phyloP scores from a whole-genome alignment of 2,888 invertebrate species.

The Trypoxylon attenuatum region DNA sequence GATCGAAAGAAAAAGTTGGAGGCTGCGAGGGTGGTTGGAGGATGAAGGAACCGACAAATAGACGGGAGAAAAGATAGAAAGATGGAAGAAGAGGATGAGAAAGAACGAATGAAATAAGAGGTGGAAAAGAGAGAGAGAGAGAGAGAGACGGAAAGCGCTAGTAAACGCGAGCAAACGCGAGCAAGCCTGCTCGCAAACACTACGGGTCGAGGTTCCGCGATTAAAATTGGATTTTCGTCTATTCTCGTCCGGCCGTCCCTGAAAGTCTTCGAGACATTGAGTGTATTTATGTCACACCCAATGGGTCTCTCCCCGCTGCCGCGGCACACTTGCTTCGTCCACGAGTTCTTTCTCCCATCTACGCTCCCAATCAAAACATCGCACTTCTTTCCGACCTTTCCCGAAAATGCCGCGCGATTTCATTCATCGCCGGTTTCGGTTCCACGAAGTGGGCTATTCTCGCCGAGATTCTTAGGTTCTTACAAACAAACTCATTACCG shows the following conservation, averaged over 20 bases:
- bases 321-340: neutral
- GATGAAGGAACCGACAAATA: too few species aligned
- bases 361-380: neutral
- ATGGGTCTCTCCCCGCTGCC: conserved; percentile 3
- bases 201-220: conserved; percentile 50
- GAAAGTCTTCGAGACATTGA: conserved; percentile 52
- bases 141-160: neutral
- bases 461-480: too few species aligned
- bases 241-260: conserved; percentile 54
- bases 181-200: neutral
- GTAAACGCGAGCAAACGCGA: neutral
- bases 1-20: too few species aligned
- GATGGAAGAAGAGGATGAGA: too few species aligned
- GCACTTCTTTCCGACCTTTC: neutral
- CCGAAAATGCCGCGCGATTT: too few species aligned
- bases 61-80: too few species aligned
- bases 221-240: conserved; percentile 59
- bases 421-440: too few species aligned
- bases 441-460: too few species aligned
- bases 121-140: neutral
- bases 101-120: too few species aligned
- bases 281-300: conserved; percentile 42
- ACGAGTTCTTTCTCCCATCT: neutral
- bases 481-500: too few species aligned
- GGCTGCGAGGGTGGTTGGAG: too few species aligned